Conservation (phyloP, 2,113 vertebrate species). For the Cochlearius cochlearius region DNA sequence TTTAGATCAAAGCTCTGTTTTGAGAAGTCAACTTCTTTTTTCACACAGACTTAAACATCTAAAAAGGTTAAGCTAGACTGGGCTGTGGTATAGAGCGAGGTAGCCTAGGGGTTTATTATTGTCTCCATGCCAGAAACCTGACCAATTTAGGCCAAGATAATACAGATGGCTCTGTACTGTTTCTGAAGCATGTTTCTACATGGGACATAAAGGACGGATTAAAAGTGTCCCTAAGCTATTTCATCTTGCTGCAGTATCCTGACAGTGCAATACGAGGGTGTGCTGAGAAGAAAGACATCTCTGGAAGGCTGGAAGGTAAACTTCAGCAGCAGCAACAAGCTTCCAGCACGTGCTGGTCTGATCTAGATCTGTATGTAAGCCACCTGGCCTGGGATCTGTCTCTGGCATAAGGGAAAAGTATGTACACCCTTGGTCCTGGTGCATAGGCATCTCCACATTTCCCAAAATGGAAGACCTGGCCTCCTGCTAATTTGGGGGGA, state of each 20-base stretch:
- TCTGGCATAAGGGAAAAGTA: neutral
- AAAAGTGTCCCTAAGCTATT: neutral
- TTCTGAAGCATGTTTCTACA: neutral
- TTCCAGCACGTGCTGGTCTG: neutral
- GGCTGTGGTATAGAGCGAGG: neutral
- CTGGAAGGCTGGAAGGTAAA: neutral
- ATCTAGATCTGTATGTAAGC: neutral
- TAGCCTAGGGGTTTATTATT: neutral
- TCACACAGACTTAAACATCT: neutral
- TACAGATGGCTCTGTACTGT: neutral
- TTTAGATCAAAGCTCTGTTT: neutral
- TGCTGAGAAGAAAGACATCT: neutral
- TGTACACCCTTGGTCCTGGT: rapidly evolving
- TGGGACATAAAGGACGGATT: neutral
- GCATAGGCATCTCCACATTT: neutral
- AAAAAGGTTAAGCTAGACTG: neutral
- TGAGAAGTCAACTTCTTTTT: neutral
- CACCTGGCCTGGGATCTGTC: neutral
- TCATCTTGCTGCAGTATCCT: neutral
- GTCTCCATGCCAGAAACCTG: neutral
- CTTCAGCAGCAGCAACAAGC: neutral
- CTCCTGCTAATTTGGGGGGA: neutral
- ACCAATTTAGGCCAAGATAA: neutral
- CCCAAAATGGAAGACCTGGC: neutral
- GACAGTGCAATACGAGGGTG: neutral